Evolutionary conservation across 2,113 vertebrate genomes (phyloP).

Genomic region (Ptilorrhoa leucosticta): DNA sequence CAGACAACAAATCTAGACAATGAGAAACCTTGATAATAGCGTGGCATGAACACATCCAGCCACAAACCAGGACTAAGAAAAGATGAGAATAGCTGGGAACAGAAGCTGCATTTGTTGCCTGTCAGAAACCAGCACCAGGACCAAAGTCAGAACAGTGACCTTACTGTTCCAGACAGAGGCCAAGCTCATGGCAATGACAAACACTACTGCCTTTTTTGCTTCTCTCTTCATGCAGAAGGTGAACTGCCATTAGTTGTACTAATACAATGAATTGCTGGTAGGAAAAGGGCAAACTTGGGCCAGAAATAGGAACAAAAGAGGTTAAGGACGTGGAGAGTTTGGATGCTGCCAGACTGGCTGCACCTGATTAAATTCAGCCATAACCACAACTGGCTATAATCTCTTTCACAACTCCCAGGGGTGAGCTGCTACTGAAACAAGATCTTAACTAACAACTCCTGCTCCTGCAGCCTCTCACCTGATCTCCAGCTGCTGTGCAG

Average conservation of each 20-base stretch:
- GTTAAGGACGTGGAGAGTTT: neutral
- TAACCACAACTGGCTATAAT: neutral
- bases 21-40: neutral
- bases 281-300: neutral
- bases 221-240: neutral
- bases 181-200: constrained; percentile 6
- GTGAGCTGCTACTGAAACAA: neutral
- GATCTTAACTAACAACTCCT: neutral
- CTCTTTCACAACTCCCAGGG: neutral
- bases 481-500: neutral
- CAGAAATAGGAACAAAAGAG: neutral
- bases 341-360: neutral
- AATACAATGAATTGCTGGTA: neutral
- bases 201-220: neutral
- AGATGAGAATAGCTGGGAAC: neutral
- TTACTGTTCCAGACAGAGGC: neutral
- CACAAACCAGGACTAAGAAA: neutral
- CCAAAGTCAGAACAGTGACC: constrained; percentile 28
- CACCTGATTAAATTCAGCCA: neutral
- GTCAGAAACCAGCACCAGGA: constrained; percentile 26
- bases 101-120: constrained; percentile 20
- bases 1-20: neutral
- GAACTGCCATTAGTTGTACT: neutral
- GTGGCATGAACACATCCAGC: neutral
- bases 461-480: neutral